Base-by-base conservation (phyloP, 2,113 vertebrate species). In the Actinemys pallida region DNA sequence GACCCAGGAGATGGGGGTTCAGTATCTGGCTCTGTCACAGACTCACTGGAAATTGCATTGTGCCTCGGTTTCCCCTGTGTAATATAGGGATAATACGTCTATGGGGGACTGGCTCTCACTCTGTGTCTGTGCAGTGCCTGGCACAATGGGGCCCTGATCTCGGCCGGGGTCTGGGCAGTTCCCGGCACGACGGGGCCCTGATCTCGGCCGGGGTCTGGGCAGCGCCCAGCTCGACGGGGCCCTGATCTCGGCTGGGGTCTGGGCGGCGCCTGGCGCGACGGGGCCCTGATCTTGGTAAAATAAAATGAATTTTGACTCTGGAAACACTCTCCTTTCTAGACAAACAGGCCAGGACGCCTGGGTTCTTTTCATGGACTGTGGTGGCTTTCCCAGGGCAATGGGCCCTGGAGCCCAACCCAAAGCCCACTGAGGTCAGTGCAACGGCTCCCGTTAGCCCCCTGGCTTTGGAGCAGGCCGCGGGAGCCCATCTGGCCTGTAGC, bases 201-300 rank as follows among this genome's bases (percentile, higher is more conserved):
- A 72, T 39, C 35, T 39, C 2, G 2, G 65, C 4, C 0, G n/a
- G 17, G 69, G 17, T 17, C 29, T 35, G 59, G 29, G 31, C 13
- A 11, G 59, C 6, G 6, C 31, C 59, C 4, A 5, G 72, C 5
- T 0, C 5, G 1, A 31, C 6, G 31, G 31, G 59, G 31, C n/a
- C 19, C 69, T 1, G 8, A 72, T 42, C n/a, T 39, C n/a, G 2
- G 69, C 1, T 0, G 20, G 17, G 69, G 17, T 17, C 29, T 35
- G 31, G 29, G 31, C 3, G 5, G 59, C 0, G 3, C 31, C 59
- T 1, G 27, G 11, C 57, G 1, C 27, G 29, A 62, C 5, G 1
- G 57, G 57, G 57, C 35, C 8, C 62, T 1, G 4, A n/a, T 65
- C 16, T 57, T 22, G 10, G 24, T 27, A 25, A 27, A 62, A 62